Conservation (phyloP, 2,113 vertebrate species). For the Herpailurus yagouaroundi region DNA sequence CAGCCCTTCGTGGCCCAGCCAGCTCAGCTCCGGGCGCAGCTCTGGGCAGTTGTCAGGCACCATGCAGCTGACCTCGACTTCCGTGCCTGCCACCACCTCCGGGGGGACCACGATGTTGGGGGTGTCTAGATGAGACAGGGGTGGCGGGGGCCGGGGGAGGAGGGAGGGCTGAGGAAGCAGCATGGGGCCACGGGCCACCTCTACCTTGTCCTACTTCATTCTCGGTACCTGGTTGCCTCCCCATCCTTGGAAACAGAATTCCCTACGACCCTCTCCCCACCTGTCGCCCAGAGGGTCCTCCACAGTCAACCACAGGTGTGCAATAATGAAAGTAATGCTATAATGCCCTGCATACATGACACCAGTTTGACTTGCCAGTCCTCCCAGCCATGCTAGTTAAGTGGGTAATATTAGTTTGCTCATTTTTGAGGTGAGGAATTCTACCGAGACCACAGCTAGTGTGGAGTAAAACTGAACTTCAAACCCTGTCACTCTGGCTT, state of each 20-base stretch:
- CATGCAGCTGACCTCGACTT: slow-evolving; percentile 91
- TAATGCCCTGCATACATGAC: neutral
- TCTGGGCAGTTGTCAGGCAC: slow-evolving; percentile 94
- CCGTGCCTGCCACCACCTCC: slow-evolving; percentile 90
- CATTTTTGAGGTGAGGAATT: neutral
- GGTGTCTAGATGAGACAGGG: slow-evolving; percentile 83
- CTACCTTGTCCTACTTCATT: neutral
- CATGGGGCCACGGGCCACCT: rapidly evolving
- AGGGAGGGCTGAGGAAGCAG: neutral
- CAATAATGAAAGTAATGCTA: rapidly evolving
- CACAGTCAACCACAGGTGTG: rapidly evolving
- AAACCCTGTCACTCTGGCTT: neutral
- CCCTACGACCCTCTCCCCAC: neutral
- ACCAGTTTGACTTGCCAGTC: neutral
- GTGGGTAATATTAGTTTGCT: neutral
- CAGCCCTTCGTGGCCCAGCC: slow-evolving; percentile 91
- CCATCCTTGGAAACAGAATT: neutral
- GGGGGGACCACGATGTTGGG: slow-evolving; percentile 91
- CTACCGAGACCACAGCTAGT: neutral
- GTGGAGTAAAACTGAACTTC: neutral
- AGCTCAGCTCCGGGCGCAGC: slow-evolving; percentile 91
- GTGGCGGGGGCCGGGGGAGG: neutral
- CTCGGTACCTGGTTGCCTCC: neutral
- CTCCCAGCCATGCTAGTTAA: neutral
- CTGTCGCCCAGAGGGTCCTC: neutral